Evolutionary conservation across 2,113 vertebrate species (phyloP), one percentile per base, ranked within the genome.

Genomic region (Xenopus laevis): DNA sequence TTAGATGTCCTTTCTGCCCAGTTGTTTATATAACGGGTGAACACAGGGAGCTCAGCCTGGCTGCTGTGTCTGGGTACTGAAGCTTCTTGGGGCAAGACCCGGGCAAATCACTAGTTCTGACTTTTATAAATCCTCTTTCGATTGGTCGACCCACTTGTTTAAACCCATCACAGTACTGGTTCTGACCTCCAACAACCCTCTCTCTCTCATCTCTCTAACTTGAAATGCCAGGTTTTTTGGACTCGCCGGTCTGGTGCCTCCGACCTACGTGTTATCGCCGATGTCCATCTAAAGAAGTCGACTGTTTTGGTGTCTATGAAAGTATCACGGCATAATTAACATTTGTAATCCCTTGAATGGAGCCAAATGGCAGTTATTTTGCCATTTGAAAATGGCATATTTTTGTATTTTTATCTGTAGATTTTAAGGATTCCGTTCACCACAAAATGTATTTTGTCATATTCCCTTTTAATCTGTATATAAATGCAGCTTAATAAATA

Each of bases 361-460:
- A 76, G 68, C 27, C 11, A 68, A 69, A 68, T 76, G 74, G 74
- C 74, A 69, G 59, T 69, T 69, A 47, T 30, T 76, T 76, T 69
- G 66, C 66, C 74, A 62, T 64, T 62, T 69, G 66, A 55, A 53
- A 76, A 67, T 76, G 74, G 74, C 74, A 76, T 76, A 76, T 76
- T 76, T 76, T 76, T 76, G 74, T 76, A 76, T 69, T 76, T 61
- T 69, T 67, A 76, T 47, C 65, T 76, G 74, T 76, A 76, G 74
- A 76, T 69, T 76, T 55, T 76, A 76, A 76, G 74, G 66, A 76
- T 76, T 69, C 63, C 66, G 74, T 76, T 76, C 74, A 76, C 66
- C 65, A 55, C 74, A 76, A 76, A 76, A 76, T 76, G 74, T 76
- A 76, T 76, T 76, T 76, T 76, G 74, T 76, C 74, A 76, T 76